Evolutionary conservation across 2,113 vertebrate species (phyloP).

Genomic region (Oryctolagus cuniculus): DNA sequence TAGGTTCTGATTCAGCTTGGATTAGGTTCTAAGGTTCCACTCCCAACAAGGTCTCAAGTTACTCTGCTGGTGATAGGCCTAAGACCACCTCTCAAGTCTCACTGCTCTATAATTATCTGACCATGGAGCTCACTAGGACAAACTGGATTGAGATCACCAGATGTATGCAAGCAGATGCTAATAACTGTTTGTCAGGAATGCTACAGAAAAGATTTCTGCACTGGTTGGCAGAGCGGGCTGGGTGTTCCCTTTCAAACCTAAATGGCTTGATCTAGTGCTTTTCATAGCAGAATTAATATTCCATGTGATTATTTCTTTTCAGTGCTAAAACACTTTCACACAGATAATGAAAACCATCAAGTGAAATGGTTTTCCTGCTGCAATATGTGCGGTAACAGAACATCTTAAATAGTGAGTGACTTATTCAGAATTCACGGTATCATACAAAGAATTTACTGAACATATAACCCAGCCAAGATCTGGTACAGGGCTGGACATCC

Average conservation of each 20-base stretch:
- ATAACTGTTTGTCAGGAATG: neutral
- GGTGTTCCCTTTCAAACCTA: neutral
- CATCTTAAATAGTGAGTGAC: neutral
- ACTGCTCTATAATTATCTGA: neutral
- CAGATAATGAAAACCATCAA: neutral
- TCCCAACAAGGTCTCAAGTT: neutral
- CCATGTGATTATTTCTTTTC: neutral
- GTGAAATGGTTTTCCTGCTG: neutral
- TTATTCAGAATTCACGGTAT: neutral
- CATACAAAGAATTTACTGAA: neutral
- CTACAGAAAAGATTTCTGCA: neutral
- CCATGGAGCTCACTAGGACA: neutral
- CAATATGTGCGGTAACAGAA: neutral
- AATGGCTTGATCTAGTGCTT: neutral
- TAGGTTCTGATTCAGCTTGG: neutral
- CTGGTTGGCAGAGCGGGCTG: neutral
- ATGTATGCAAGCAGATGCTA: neutral
- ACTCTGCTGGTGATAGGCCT: neutral
- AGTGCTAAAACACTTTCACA: constrained; percentile 36
- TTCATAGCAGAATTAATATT: constrained; percentile 19
- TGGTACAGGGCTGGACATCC: neutral
- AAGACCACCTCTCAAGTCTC: neutral
- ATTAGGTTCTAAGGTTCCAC: neutral
- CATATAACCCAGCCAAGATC: neutral
- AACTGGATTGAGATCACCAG: neutral